phyloP scores from a whole-genome alignment of 2,797 vertebrate genomes.

The Huso huso region DNA sequence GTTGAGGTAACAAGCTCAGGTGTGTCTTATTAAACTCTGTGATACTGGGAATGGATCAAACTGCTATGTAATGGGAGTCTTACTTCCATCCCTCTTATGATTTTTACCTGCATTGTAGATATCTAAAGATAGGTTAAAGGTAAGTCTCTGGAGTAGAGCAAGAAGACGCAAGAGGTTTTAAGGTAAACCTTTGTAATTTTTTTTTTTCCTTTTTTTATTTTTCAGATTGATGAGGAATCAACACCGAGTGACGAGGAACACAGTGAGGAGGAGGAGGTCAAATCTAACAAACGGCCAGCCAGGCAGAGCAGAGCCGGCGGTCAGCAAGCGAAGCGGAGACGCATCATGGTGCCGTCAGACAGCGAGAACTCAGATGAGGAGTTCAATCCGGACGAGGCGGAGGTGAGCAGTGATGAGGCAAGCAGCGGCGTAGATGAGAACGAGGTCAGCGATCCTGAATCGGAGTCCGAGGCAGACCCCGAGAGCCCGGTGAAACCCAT shows the following conservation, averaged over 20 bases:
- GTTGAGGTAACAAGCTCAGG: too few relatives aligned
- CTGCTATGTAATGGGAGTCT: too few relatives aligned
- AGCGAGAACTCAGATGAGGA: conserved; percentile 81
- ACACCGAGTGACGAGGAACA: conserved; percentile 45
- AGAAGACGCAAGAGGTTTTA: too few relatives aligned
- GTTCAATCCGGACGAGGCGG: conserved; percentile 79
- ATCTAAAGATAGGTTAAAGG: too few relatives aligned
- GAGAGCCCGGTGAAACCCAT: conserved; percentile 72
- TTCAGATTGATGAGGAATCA: too few relatives aligned
- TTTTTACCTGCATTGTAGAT: too few relatives aligned
- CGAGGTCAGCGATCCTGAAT: conserved; percentile 33
- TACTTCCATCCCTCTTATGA: too few relatives aligned
- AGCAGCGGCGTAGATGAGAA: conserved; percentile 62
- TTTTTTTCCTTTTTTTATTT: too few relatives aligned
- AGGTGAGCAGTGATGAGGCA: conserved; percentile 69
- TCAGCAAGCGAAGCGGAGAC: conserved; percentile 74
- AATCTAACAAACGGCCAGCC: conserved; percentile 42
- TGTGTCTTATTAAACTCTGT: too few relatives aligned
- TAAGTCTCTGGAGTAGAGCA: too few relatives aligned
- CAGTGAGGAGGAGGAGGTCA: conserved; percentile 47
- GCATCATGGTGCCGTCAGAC: conserved; percentile 76
- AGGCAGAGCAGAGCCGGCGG: conserved; percentile 42
- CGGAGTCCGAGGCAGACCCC: conserved; percentile 41
- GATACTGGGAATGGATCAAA: too few relatives aligned
- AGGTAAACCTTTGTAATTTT: too few relatives aligned